Evolutionary conservation across 2,797 vertebrate species (phyloP), one percentile per base, ranked within the genome.

Genomic region (Zalophus californianus): DNA sequence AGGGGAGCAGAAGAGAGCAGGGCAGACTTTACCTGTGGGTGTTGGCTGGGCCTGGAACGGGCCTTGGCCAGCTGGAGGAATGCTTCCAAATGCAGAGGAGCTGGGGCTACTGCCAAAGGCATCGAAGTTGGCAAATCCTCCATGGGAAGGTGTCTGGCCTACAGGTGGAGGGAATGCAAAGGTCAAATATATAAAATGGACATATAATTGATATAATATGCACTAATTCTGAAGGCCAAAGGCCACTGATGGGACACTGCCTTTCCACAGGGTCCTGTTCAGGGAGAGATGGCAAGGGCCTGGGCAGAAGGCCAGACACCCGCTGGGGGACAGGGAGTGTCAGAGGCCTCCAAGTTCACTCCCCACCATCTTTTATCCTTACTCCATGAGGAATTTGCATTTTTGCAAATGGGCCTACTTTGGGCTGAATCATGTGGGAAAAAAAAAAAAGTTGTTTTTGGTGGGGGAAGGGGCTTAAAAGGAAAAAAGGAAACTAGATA

Each of bases 51-150:
- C 44, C 94, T 97, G 98, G 95, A 98, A 98, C 0, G 95, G 95
- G 62, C 97, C 82, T 13, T 96, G 98, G 58, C 79, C 94, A 2
- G 78, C 85, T 15, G 97, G 84, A 83, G 96, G 90, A 16, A 98
- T 64, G 16, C 90, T 97, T 62, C 98, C 98, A 3, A 98, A 98
- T 0, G 82, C 23, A 5, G 97, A 70, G 0, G 92, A 38, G 73
- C 95, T 52, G 0, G 97, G 91, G 75, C 93, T 86, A 35, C 90
- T 84, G 25, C 98, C 94, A 38, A 98, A 98, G 93, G 98, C 97
- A 73, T 98, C 96, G 0, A 98, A 98, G 75, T 64, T 97, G 91
- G 98, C 97, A 50, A 98, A 98, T 64, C 98, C 90, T 13, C 98
- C 85, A 0, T 96, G 98, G 75, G 97, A 97, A 14, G 98, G 93